Percentiles rank a stretch among this genome's conserved stretches.
Evolutionary conservation across 2,888 invertebrate genomes (phyloP).

Genomic region (Chaitophorus viminalis): DNA sequence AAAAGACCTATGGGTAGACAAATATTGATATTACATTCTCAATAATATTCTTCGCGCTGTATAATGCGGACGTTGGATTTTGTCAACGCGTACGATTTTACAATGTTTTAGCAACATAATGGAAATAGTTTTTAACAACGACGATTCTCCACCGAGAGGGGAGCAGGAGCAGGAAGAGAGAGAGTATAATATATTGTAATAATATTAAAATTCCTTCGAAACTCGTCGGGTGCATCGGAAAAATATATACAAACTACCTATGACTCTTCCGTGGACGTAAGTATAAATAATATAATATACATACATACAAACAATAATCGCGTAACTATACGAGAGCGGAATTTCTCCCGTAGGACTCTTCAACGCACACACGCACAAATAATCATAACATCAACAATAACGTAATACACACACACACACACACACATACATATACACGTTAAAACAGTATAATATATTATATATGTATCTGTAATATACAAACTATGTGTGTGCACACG

Average conservation of each 20-base stretch:
- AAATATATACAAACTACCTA: background rate
- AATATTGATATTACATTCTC: too few species aligned
- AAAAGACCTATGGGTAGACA: too few species aligned
- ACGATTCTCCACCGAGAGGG: too few species aligned
- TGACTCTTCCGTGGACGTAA: background rate
- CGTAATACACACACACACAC: background rate
- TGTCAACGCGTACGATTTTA: too few species aligned
- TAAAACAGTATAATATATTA: background rate
- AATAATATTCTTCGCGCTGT: too few species aligned
- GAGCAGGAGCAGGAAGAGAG: too few species aligned
- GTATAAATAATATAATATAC: background rate
- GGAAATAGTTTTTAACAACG: too few species aligned
- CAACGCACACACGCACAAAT: background rate
- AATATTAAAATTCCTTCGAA: too few species aligned
- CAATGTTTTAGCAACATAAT: too few species aligned
- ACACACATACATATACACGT: background rate
- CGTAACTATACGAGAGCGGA: slow-evolving; percentile 21
- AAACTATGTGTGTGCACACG: background rate
- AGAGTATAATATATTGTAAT: too few species aligned
- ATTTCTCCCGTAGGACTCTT: background rate
- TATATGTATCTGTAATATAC: background rate
- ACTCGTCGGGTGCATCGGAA: too few species aligned
- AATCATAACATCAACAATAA: slow-evolving; percentile 3
- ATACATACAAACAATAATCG: background rate
- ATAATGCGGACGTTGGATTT: too few species aligned